Base-by-base conservation (phyloP, 2,888 invertebrate species). In the Tachystola acroxantha region DNA sequence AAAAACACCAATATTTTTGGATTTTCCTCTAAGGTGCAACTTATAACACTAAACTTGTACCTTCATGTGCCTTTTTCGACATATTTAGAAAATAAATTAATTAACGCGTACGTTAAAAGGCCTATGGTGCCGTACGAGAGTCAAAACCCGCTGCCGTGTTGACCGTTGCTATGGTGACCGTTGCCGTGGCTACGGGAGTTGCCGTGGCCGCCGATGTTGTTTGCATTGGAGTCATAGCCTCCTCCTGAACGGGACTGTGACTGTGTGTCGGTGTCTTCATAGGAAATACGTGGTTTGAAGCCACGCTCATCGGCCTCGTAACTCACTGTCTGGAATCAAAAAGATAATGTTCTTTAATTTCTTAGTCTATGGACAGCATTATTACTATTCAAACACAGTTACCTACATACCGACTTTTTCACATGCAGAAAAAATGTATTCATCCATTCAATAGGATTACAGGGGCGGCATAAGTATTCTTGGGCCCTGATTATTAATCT, bases 271-370 rank as follows among this genome's bases (percentile, higher is more conserved):
- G 88, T 65, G 30, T 91, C 90, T 57, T 92, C 90, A 61, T 92
- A 92, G 2, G 90, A 88, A 42, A 92, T 89, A 45, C 88, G 89
- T 9, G 92, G 91, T 42, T 89, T 89, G 72, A 89, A 92, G 1
- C 92, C 92, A 34, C 89, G 80, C 53, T 89, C 88, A 47, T 91
- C 91, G 3, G 91, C 92, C 54, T 91, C 89, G 71, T 92, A 92
- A 50, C 88, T 89, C 4, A 92, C 92, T 38, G 90, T 90, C 85
- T 90, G 86, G 52, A 39, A n/a, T n/a, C n/a, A n/a, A n/a, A 39
- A 37, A 5, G 32, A 22, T 9, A 22, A 22, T 16, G 3, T 16
- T 16, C 3, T 16, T 16, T 16, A 6, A 4, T 4, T 4, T 6
- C 6, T 4, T 16, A n/a, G n/a, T n/a, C n/a, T n/a, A n/a, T n/a